Percentiles rank a stretch among this genome's conserved stretches.
Conservation (phyloP, 2,888 invertebrate genomes). For the Nycteola revayana region DNA sequence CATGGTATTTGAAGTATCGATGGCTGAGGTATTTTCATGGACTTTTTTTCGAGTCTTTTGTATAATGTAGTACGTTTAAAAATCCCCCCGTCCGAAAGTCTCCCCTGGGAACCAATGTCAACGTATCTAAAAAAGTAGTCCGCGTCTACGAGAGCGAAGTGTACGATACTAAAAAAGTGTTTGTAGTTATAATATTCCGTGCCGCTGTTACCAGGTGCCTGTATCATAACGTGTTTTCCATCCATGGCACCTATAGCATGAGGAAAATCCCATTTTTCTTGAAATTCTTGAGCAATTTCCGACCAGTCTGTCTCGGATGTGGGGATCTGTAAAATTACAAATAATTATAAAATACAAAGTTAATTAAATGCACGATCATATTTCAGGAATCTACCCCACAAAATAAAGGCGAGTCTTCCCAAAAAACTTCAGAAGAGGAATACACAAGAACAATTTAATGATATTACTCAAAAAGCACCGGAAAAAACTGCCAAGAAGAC, state of each 20-base stretch:
- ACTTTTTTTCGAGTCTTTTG: constrained; percentile 10
- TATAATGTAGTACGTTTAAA: constrained; percentile 8
- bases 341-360: constrained; percentile 5
- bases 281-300: constrained; percentile 8
- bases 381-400: constrained; percentile 4
- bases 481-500: neutral
- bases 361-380: constrained; percentile 3
- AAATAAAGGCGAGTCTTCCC: constrained; percentile 6
- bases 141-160: constrained; percentile 38
- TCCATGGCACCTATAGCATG: constrained; percentile 5
- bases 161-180: constrained; percentile 39
- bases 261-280: constrained; percentile 7
- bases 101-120: constrained; percentile 21
- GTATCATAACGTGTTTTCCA: constrained; percentile 4
- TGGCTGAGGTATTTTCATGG: constrained; percentile 8
- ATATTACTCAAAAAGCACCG: neutral
- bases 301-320: constrained; percentile 4
- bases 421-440: constrained; percentile 1
- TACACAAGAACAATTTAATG: constrained; percentile 8
- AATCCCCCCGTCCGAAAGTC: constrained; percentile 12
- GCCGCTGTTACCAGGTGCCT: constrained; percentile 6
- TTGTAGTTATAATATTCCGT: constrained; percentile 39
- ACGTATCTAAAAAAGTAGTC: constrained; percentile 29
- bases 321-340: constrained; percentile 7
- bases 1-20: constrained; percentile 7